These are phyloP conservation scores for Melitaea athalia DNA, from an alignment of 2,888 invertebrate genomes.

Conservation along the genomic window DNA sequence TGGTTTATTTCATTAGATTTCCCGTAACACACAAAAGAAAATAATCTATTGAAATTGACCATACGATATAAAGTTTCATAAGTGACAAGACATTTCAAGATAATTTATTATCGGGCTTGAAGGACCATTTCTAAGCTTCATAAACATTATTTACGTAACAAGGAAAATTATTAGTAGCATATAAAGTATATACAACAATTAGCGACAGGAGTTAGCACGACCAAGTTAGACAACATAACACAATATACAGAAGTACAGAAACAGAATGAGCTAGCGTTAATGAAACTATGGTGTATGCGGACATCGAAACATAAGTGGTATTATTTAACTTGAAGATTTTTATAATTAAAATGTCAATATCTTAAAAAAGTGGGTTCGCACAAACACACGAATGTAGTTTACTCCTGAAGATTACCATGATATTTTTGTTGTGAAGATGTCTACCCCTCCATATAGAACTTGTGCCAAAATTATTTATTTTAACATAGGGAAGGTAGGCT, in stretches of 20 bases:
- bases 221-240: slow-evolving; percentile 1
- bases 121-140: slow-evolving; percentile 16
- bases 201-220: slow-evolving; percentile 21
- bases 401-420: no score
- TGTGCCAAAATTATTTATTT: no score
- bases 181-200: slow-evolving; percentile 7
- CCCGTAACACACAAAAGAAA: not conserved
- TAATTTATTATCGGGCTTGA: slow-evolving; percentile 7
- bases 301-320: not conserved
- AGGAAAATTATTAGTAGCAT: slow-evolving; percentile 13
- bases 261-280: slow-evolving; percentile 1
- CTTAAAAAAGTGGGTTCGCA: no score
- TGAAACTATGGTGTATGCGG: not conserved
- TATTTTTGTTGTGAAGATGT: no score
- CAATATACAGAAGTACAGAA: not conserved
- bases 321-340: not conserved
- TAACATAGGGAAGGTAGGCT: no score
- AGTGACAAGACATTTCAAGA: not conserved
- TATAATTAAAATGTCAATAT: not conserved
- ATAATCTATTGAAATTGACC: not conserved
- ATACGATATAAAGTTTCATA: not conserved
- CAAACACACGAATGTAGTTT: no score
- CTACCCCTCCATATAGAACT: no score
- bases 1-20: slow-evolving; percentile 3
- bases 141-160: slow-evolving; percentile 10